Evolutionary conservation across 2,888 invertebrate genomes (phyloP).

Genomic region (Aphidius colemani): DNA sequence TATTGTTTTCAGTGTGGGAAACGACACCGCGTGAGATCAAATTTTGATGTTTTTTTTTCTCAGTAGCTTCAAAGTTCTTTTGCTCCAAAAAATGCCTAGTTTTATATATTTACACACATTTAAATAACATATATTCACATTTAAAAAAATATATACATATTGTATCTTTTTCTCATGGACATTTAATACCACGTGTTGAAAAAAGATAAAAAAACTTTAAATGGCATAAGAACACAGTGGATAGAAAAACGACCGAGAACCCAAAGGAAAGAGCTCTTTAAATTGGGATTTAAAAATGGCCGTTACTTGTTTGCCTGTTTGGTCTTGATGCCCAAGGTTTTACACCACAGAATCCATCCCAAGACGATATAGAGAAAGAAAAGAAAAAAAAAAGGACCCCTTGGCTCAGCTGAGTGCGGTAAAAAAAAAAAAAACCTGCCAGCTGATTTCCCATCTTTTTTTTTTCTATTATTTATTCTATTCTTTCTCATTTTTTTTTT

Average conservation of each 20-base stretch:
- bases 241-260: conserved; percentile 17
- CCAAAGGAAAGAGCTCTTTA: conserved; percentile 44
- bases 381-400: neutral
- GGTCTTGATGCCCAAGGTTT: conserved; percentile 1
- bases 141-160: neutral
- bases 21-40: conserved; percentile 40
- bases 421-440: conserved; percentile 17
- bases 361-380: conserved; percentile 1
- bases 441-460: conserved; percentile 31
- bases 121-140: neutral
- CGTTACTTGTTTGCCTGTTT: conserved; percentile 29
- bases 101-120: conserved; percentile 7
- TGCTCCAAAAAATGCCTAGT: neutral
- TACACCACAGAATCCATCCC: neutral
- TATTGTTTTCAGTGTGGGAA: conserved; percentile 37
- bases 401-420: conserved; percentile 24
- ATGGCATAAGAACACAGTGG: conserved; percentile 4
- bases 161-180: neutral
- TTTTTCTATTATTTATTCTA: conserved; percentile 8
- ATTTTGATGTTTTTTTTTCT: conserved; percentile 37
- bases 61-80: conserved; percentile 19
- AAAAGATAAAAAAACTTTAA: conserved; percentile 26
- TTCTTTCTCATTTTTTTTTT: conserved; percentile 7
- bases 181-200: conserved; percentile 26
- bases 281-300: conserved; percentile 56